Percentiles rank a stretch among this genome's conserved stretches.
These are phyloP conservation scores for Bombus picipes DNA, from an alignment of 1,140 invertebrate species.

Conservation along the genomic window DNA sequence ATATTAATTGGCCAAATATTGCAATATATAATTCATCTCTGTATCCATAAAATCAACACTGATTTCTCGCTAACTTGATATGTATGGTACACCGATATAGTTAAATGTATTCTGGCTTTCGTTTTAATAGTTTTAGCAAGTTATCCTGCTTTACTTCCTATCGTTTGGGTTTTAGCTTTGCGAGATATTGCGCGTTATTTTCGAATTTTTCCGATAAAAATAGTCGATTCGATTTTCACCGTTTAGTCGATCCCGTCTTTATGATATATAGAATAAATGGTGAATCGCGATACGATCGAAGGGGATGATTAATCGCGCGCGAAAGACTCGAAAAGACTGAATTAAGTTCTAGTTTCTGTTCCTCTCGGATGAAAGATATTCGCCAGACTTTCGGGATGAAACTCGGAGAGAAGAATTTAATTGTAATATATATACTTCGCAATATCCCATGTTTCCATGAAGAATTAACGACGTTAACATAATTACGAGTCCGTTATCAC, in stretches of 20 bases:
- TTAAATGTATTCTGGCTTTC: background rate
- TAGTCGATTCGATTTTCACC: background rate
- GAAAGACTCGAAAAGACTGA: background rate
- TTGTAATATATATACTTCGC: background rate
- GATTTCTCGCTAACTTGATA: background rate
- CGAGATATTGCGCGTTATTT: background rate
- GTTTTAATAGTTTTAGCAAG: background rate
- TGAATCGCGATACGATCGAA: constrained; percentile 4
- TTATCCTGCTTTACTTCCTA: background rate
- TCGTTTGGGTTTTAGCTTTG: background rate
- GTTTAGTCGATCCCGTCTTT: background rate
- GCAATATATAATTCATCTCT: too few relatives aligned
- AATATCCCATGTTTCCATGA: background rate
- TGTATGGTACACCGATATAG: background rate
- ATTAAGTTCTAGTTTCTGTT: background rate
- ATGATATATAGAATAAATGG: background rate
- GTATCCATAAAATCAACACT: too few relatives aligned
- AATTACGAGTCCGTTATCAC: background rate
- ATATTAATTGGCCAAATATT: too few relatives aligned
- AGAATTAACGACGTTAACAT: background rate
- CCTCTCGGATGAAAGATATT: too few relatives aligned
- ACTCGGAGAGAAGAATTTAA: background rate
- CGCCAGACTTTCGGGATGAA: background rate
- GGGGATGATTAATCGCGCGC: background rate
- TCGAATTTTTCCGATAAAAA: background rate